Evolutionary conservation across 2,113 vertebrate genomes (phyloP).

Genomic region (Gnathonemus echidnorhynchus): DNA sequence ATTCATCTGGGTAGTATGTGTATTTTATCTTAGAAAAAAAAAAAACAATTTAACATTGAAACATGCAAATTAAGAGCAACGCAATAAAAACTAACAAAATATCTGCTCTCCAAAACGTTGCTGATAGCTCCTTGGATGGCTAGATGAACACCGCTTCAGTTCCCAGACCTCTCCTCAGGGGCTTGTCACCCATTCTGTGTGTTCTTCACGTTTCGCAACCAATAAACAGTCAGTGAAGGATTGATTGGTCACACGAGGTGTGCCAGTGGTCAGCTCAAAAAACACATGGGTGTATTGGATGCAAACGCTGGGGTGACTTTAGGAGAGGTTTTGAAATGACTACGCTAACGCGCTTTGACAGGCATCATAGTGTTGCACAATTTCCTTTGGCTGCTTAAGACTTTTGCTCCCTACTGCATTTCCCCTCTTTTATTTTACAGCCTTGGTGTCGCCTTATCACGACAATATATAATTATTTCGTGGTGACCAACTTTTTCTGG

Average conservation of each 20-base stretch:
- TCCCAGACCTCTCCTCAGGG: neutral
- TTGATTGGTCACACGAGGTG: neutral
- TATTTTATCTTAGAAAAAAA: neutral
- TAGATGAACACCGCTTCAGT: neutral
- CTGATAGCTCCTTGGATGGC: neutral
- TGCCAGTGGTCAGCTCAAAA: neutral
- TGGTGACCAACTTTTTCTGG: slow-evolving; percentile 99
- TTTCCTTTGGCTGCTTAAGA: neutral
- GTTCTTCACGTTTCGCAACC: neutral
- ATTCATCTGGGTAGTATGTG: neutral
- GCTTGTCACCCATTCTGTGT: neutral
- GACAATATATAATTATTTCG: slow-evolving; percentile 94
- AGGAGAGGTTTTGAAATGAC: neutral
- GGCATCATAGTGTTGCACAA: neutral
- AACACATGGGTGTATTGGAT: neutral
- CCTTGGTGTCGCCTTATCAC: slow-evolving; percentile 93
- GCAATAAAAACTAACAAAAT: neutral
- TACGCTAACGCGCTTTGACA: neutral
- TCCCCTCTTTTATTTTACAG: slow-evolving; percentile 50
- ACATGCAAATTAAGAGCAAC: neutral
- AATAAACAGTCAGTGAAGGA: neutral
- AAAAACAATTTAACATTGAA: neutral
- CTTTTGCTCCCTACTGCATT: neutral
- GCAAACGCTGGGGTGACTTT: neutral
- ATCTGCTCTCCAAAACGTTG: neutral